phyloP scores from a whole-genome alignment of 2,888 invertebrate species.

The Dynastes hyllus region DNA sequence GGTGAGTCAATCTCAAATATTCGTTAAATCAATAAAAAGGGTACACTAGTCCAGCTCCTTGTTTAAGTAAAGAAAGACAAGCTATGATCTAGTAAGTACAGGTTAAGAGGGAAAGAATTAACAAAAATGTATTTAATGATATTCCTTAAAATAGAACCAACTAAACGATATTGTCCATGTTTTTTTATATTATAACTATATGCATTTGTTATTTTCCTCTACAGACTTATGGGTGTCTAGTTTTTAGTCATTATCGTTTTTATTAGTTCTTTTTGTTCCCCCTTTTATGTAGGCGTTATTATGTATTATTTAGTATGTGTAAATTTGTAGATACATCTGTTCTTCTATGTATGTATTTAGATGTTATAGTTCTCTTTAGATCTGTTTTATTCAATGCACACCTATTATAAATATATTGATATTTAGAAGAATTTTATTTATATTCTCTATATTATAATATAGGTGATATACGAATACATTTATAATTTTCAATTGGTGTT shows the following conservation, averaged over 20 bases:
- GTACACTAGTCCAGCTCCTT: conserved; percentile 47
- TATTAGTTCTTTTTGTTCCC: neutral
- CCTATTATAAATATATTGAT: neutral
- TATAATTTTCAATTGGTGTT: conserved; percentile 30
- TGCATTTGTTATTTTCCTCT: neutral
- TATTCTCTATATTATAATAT: conserved; percentile 20
- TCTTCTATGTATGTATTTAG: neutral
- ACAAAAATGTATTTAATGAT: conserved; percentile 32
- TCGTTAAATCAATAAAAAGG: conserved; percentile 37
- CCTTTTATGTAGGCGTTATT: neutral
- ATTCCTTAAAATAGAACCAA: conserved; percentile 23
- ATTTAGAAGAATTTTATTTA: conserved; percentile 33
- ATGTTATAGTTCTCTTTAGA: conserved; percentile 9
- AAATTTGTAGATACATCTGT: conserved; percentile 43
- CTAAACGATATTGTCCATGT: conserved; percentile 31
- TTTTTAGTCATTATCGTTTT: conserved; percentile 6
- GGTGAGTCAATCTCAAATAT: conserved; percentile 13
- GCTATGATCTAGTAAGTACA: neutral
- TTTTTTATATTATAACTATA: conserved; percentile 26
- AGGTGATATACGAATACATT: conserved; percentile 28
- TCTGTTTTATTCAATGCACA: conserved; percentile 38
- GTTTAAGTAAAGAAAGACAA: neutral
- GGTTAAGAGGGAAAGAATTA: neutral
- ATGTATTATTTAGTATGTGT: conserved; percentile 24
- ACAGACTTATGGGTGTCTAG: conserved; percentile 10